Conservation (phyloP, 2,888 invertebrate species). For the Xestoiulus laeticollis region DNA sequence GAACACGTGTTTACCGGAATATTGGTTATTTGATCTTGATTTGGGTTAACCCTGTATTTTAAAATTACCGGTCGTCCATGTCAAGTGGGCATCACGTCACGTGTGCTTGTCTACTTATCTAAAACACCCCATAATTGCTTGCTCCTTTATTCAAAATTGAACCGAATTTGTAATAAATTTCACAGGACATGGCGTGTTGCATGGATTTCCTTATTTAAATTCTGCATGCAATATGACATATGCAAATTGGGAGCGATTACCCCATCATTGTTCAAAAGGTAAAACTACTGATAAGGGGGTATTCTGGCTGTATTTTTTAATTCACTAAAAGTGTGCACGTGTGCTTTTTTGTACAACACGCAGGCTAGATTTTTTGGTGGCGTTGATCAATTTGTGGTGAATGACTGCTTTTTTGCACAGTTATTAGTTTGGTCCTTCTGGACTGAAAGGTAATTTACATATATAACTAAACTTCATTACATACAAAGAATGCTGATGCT, state of each 20-base stretch:
- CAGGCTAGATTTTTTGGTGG: neutral
- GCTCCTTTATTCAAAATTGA: constrained; percentile 39
- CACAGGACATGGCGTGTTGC: constrained; percentile 31
- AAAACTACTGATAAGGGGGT: constrained; percentile 24
- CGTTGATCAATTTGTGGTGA: neutral
- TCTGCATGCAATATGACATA: constrained; percentile 3
- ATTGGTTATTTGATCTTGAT: constrained; percentile 34
- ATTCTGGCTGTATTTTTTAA: neutral
- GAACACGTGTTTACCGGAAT: constrained; percentile 25
- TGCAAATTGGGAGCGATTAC: constrained; percentile 31
- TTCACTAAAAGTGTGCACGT: constrained; percentile 39
- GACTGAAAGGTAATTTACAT: constrained; percentile 2
- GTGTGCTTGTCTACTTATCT: constrained; percentile 24
- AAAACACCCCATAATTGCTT: constrained; percentile 16
- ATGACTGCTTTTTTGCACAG: constrained; percentile 31
- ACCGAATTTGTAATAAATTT: constrained; percentile 39
- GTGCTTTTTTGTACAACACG: neutral
- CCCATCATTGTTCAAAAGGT: constrained; percentile 27
- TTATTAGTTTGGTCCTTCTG: neutral
- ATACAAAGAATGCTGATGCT: neutral
- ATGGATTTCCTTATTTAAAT: neutral
- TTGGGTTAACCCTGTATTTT: constrained; percentile 21
- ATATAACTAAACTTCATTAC: neutral
- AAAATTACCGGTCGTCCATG: constrained; percentile 20
- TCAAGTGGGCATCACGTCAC: constrained; percentile 36